Conservation (phyloP, 1,140 invertebrate species). For the Mactra quadrangularis region DNA sequence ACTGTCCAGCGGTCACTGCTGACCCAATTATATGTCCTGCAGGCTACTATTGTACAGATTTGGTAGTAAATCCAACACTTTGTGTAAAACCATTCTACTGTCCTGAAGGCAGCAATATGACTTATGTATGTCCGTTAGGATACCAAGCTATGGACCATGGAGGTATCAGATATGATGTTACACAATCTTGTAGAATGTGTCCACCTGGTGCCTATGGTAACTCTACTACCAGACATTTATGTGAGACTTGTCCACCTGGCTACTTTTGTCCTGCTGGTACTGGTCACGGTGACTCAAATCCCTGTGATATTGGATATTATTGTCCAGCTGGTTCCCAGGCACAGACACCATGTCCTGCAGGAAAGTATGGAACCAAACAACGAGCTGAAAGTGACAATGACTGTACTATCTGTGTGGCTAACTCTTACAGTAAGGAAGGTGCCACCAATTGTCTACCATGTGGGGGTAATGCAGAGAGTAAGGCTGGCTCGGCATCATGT, state of each 20-base stretch:
- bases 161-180: constrained; percentile 69
- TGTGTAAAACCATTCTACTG: constrained; percentile 80
- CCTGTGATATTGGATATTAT: constrained; percentile 78
- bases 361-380: constrained; percentile 70
- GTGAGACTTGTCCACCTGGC: constrained; percentile 78
- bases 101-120: constrained; percentile 79
- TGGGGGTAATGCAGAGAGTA: constrained; percentile 74
- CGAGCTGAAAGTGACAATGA: constrained; percentile 66
- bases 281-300: constrained; percentile 72
- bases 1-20: constrained; percentile 77
- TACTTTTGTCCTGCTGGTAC: constrained; percentile 81
- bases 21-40: constrained; percentile 75
- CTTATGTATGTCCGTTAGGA: constrained; percentile 75
- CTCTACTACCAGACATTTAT: constrained; percentile 69
- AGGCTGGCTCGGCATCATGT: constrained; percentile 69
- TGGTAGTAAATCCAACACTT: constrained; percentile 71
- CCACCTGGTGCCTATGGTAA: constrained; percentile 81
- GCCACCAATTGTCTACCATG: constrained; percentile 75
- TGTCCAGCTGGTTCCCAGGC: constrained; percentile 74
- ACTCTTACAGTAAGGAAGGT: constrained; percentile 73
- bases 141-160: constrained; percentile 74
- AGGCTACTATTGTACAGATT: constrained; percentile 80
- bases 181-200: constrained; percentile 75
- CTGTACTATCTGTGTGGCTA: constrained; percentile 73
- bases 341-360: constrained; percentile 74